phyloP scores from a whole-genome alignment of 2,888 invertebrate genomes.

The Drosophila quinaria region DNA sequence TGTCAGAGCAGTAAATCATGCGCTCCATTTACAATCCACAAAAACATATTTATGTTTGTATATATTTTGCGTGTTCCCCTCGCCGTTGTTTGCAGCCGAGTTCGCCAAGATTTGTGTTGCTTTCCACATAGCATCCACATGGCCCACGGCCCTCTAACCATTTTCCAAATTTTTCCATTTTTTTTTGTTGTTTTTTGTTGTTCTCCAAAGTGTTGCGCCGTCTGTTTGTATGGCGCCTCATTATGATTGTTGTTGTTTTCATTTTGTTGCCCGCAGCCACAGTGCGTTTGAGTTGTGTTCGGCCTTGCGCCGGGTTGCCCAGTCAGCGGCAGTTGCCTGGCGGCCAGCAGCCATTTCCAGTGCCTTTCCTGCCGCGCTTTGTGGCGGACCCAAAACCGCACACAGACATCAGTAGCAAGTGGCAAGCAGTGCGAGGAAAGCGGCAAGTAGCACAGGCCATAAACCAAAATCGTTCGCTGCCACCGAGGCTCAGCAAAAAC shows the following conservation, averaged over 20 bases:
- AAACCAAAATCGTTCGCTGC: slow-evolving; percentile 72
- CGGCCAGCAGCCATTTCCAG: slow-evolving; percentile 36
- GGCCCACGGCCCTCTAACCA: slow-evolving; percentile 7
- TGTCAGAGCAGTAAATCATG: slow-evolving; percentile 24
- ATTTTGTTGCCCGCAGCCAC: neutral
- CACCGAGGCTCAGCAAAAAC: slow-evolving; percentile 45
- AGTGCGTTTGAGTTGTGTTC: neutral
- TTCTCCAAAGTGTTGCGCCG: slow-evolving; percentile 63
- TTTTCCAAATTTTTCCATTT: slow-evolving; percentile 11
- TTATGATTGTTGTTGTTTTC: slow-evolving; percentile 52
- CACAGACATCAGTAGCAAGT: slow-evolving; percentile 39
- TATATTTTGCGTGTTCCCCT: neutral
- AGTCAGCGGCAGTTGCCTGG: slow-evolving; percentile 49
- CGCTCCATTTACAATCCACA: slow-evolving; percentile 29
- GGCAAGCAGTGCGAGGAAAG: slow-evolving; percentile 3
- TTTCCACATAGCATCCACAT: slow-evolving; percentile 21
- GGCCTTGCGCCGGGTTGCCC: slow-evolving; percentile 13
- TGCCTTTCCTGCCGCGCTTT: slow-evolving; percentile 45
- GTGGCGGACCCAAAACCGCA: slow-evolving; percentile 68
- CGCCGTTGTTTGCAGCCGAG: slow-evolving; percentile 1
- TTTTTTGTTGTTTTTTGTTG: slow-evolving; percentile 3
- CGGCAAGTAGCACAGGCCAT: slow-evolving; percentile 47
- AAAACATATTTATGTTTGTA: neutral
- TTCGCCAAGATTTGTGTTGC: slow-evolving; percentile 20
- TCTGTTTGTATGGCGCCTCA: slow-evolving; percentile 64